Base-by-base conservation (phyloP, 2,797 vertebrate genomes). In the Muscicapa striata region DNA sequence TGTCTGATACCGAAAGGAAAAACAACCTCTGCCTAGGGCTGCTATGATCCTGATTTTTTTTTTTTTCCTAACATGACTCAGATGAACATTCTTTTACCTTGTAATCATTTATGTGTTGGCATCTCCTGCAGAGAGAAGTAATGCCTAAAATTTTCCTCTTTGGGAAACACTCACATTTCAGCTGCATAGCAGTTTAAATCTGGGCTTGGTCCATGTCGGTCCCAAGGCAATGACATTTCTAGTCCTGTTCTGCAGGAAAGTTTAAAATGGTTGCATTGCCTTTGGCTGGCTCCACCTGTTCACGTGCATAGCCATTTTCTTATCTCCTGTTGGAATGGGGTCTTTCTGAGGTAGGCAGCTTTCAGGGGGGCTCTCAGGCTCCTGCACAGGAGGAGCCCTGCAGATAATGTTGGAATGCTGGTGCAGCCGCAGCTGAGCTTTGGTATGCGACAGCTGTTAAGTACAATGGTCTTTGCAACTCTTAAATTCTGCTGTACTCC, bases 341-440 rank as follows among this genome's bases (percentile, higher is more conserved):
- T 72, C 78, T 80, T 16, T 27, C 8, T 20, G 14, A 87, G n/a
- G 76, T 67, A 49, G 72, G 10, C 9, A 4, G 51, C 30, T 81
- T 43, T 24, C 2, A 3, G 21, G 27, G 46, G 69, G 32, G 6
- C 54, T 81, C 10, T 5, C 5, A 29, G 27, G 19, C 55, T 86
- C 15, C 67, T 10, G 5, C 0, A 2, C 55, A 10, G 87, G 62
- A 91, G 87, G 61, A 90, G 68, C 74, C 0, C 1, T 24, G 76
- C 43, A 40, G 92, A 89, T 95, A 92, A 15, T 15, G 72, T 64
- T 84, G 96, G 94, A 93, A 96, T 90, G 95, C 89, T 94, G 81
- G 27, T 63, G 89, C 41, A 38, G n/a, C 88, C 88, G 7, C 84
- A 85, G 91, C 87, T 84, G 70, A 78, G 83, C 79, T 61, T 57